These are phyloP conservation scores for Mellilla xanthometata DNA, from an alignment of 2,888 invertebrate genomes.

Conservation along the genomic window DNA sequence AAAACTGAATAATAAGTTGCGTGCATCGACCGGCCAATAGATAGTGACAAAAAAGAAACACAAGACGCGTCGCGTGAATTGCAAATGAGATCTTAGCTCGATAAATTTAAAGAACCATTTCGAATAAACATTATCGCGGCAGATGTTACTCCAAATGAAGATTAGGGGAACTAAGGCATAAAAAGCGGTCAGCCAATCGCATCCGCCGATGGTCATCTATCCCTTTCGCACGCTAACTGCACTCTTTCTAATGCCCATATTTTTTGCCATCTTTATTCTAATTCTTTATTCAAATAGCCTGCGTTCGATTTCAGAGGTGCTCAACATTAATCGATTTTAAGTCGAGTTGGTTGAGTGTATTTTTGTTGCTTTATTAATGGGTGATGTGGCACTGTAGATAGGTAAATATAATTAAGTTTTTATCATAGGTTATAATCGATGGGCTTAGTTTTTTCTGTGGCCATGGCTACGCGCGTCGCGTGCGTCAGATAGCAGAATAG, in stretches of 20 bases:
- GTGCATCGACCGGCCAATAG: conserved; percentile 66
- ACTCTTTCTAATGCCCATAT: conserved; percentile 79
- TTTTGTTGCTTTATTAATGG: conserved; percentile 10
- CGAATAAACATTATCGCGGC: conserved; percentile 72
- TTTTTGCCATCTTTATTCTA: conserved; percentile 79
- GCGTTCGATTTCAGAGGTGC: conserved; percentile 68
- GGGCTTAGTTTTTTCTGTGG: conserved; percentile 57
- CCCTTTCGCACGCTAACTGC: conserved; percentile 53
- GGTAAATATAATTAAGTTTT: conserved; percentile 43
- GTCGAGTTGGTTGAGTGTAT: conserved; percentile 14
- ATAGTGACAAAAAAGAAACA: conserved; percentile 56
- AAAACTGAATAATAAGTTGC: conserved; percentile 72
- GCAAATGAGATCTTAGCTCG: conserved; percentile 68
- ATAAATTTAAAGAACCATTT: conserved; percentile 75
- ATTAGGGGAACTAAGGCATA: conserved; percentile 82
- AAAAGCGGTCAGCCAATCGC: conserved; percentile 79
- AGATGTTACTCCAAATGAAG: conserved; percentile 79
- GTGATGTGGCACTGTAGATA: conserved; percentile 25
- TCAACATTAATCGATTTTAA: conserved; percentile 57
- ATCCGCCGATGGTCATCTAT: conserved; percentile 46
- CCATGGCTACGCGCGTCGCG: conserved; percentile 52
- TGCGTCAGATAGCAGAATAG: conserved; percentile 52
- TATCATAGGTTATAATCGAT: conserved; percentile 61
- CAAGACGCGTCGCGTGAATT: conserved; percentile 48
- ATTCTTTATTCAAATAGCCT: conserved; percentile 75